phyloP scores from a whole-genome alignment of 1,140 invertebrate genomes.

The Zaprionus ornatus region DNA sequence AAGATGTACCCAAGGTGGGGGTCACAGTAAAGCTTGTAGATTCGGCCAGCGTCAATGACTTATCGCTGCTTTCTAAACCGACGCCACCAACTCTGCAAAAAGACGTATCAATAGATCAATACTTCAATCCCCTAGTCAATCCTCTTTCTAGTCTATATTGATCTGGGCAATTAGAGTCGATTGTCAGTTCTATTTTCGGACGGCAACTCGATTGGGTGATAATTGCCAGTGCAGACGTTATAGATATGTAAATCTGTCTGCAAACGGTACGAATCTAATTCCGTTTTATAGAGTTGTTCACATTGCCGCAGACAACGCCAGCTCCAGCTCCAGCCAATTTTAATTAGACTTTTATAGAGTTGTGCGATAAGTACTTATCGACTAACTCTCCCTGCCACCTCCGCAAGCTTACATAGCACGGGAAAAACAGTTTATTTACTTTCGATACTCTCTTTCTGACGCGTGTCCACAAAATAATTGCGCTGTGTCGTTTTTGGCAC shows the following conservation, averaged over 20 bases:
- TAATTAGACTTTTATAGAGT: slow-evolving; percentile 3
- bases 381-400: background rate
- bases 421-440: slow-evolving; percentile 2
- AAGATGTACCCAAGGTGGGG: background rate
- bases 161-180: slow-evolving; percentile 27
- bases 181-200: slow-evolving; percentile 24
- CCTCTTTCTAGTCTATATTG: background rate
- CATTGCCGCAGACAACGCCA: background rate
- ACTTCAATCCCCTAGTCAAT: background rate
- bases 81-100: background rate
- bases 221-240: slow-evolving; percentile 13
- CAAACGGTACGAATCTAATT: background rate
- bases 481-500: slow-evolving; percentile 33
- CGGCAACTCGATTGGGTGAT: slow-evolving; percentile 13
- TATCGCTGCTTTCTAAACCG: background rate
- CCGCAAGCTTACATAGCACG: background rate
- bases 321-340: background rate
- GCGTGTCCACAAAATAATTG: slow-evolving; percentile 27
- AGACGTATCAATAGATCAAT: slow-evolving; percentile 7
- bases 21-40: background rate
- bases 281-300: slow-evolving; percentile 1
- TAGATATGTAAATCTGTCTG: slow-evolving; percentile 1
- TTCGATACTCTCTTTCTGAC: slow-evolving; percentile 9
- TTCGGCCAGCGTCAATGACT: background rate
- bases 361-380: slow-evolving; percentile 10